Conservation (phyloP, 2,888 invertebrate species). For the Oxystoma pomonae region DNA sequence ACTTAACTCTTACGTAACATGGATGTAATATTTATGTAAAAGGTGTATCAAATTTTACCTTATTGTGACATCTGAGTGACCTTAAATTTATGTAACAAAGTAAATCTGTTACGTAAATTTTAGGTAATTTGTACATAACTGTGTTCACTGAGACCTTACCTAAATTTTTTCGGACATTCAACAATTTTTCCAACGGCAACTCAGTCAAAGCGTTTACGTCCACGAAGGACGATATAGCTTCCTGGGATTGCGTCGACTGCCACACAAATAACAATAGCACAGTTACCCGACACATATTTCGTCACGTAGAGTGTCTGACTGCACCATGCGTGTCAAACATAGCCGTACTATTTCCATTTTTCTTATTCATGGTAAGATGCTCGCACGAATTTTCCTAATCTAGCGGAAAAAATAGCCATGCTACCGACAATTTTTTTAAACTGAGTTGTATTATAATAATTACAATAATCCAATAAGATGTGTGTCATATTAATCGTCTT, state of each 20-base stretch:
- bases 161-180: slow-evolving; percentile 57
- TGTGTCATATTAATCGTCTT: too few relatives aligned
- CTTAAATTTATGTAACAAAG: too few relatives aligned
- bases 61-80: too few relatives aligned
- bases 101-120: too few relatives aligned
- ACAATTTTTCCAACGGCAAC: slow-evolving; percentile 63
- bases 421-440: too few relatives aligned
- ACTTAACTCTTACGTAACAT: too few relatives aligned
- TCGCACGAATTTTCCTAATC: background rate
- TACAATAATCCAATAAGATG: too few relatives aligned
- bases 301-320: background rate
- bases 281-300: background rate
- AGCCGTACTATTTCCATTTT: background rate
- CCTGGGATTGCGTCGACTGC: slow-evolving; percentile 26
- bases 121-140: too few relatives aligned
- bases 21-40: too few relatives aligned
- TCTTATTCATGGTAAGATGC: background rate
- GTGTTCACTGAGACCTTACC: slow-evolving; percentile 11
- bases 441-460: too few relatives aligned
- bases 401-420: background rate
- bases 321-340: background rate
- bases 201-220: slow-evolving; percentile 59
- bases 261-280: background rate
- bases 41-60: too few relatives aligned
- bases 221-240: slow-evolving; percentile 33